Evolutionary conservation across 2,888 invertebrate species (phyloP).

Genomic region (Dolichopus griseipennis): DNA sequence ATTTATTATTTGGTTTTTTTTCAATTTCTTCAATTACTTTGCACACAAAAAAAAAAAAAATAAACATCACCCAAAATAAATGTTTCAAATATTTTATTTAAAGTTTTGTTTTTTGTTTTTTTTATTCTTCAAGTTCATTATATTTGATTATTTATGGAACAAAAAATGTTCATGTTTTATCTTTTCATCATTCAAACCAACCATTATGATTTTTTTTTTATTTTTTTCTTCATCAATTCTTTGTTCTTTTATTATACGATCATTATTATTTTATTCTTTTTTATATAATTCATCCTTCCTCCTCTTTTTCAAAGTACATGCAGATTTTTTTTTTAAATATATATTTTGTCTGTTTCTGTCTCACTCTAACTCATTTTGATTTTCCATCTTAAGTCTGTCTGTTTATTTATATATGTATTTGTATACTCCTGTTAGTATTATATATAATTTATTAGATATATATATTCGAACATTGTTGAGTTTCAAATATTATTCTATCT

Average conservation of each 20-base stretch:
- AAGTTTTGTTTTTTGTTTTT: neutral
- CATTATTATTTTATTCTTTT: neutral
- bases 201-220: too few species aligned
- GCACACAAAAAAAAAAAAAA: neutral
- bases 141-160: neutral
- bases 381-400: too few species aligned
- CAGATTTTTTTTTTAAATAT: neutral
- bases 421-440: too few species aligned
- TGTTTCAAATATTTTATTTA: too few species aligned
- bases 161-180: too few species aligned
- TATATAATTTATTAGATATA: too few species aligned
- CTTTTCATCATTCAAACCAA: too few species aligned
- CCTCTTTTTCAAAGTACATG: neutral
- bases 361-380: too few species aligned
- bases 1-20: neutral
- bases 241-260: slow-evolving; percentile 1
- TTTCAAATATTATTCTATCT: too few species aligned
- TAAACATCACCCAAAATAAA: neutral
- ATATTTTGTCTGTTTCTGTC: neutral
- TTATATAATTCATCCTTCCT: neutral
- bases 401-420: too few species aligned
- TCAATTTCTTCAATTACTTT: neutral
- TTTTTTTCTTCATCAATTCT: neutral
- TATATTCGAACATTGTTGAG: too few species aligned
- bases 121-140: neutral